These are phyloP conservation scores for Neodiprion lecontei DNA, from an alignment of 1,140 invertebrate species.

Conservation along the genomic window DNA sequence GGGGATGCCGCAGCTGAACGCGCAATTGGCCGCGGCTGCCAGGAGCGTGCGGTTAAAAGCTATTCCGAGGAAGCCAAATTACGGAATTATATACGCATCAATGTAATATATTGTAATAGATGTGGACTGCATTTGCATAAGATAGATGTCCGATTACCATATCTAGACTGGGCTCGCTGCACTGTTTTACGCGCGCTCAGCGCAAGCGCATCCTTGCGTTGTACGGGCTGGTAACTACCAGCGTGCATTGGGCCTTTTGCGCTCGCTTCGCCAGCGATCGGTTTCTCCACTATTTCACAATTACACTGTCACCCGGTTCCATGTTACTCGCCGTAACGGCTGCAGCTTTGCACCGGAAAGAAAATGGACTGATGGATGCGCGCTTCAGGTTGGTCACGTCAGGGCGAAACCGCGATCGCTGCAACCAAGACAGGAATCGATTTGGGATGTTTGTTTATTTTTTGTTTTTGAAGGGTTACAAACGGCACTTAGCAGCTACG, in stretches of 20 bases:
- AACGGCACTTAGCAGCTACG: no score
- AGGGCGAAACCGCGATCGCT: no score
- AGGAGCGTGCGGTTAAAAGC: background rate
- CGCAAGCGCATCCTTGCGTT: background rate
- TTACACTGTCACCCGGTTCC: background rate
- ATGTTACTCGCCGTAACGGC: background rate
- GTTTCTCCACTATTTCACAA: background rate
- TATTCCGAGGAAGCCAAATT: background rate
- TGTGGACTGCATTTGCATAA: background rate
- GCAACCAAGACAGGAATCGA: no score
- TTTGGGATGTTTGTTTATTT: no score
- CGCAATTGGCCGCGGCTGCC: background rate
- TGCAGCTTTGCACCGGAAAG: background rate
- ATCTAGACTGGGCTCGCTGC: slow-evolving; percentile 4
- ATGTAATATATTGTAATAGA: background rate
- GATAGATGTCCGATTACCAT: background rate
- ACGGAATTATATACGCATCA: slow-evolving; percentile 5
- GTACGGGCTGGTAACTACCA: background rate
- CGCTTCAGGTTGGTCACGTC: no score
- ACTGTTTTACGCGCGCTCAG: background rate
- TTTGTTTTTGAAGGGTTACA: no score
- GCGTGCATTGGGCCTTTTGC: background rate
- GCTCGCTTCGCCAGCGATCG: background rate
- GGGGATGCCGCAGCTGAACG: no score
- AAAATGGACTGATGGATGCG: no score